Conservation (phyloP, 2,888 invertebrate genomes). For the Platypus cylindrus region DNA sequence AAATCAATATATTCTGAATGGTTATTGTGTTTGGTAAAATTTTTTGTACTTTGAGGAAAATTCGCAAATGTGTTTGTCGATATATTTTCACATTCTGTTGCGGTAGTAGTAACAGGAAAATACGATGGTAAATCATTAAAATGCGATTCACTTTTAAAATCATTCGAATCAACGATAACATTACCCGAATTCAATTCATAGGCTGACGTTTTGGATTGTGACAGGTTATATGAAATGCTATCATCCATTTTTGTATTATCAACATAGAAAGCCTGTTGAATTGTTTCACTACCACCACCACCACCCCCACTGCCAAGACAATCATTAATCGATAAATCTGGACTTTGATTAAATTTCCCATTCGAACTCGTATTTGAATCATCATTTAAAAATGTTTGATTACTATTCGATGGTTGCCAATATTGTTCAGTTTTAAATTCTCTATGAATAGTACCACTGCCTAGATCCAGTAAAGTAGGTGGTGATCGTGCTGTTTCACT, state of each 20-base stretch:
- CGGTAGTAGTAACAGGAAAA: slow-evolving; percentile 22
- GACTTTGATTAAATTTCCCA: slow-evolving; percentile 38
- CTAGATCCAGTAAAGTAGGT: slow-evolving; percentile 57
- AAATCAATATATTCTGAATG: slow-evolving; percentile 27
- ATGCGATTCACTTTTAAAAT: slow-evolving; percentile 17
- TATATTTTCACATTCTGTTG: too few relatives aligned
- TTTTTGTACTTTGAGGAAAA: slow-evolving; percentile 18
- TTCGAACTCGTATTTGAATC: slow-evolving; percentile 34
- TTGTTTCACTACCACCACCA: too few relatives aligned
- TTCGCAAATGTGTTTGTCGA: too few relatives aligned
- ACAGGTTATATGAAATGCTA: slow-evolving; percentile 5
- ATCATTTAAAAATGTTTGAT: slow-evolving; percentile 36
- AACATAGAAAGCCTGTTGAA: slow-evolving; percentile 22
- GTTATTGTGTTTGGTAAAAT: slow-evolving; percentile 18
- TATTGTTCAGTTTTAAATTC: slow-evolving; percentile 48
- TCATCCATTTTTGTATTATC: slow-evolving; percentile 21
- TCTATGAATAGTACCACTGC: slow-evolving; percentile 54
- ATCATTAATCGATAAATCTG: slow-evolving; percentile 35
- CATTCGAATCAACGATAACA: slow-evolving; percentile 4
- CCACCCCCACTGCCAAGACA: too few relatives aligned
- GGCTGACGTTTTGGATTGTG: slow-evolving; percentile 7
- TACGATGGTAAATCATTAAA: slow-evolving; percentile 19
- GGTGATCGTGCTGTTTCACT: slow-evolving; percentile 44
- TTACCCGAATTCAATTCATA: slow-evolving; percentile 7
- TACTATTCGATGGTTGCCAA: slow-evolving; percentile 44